Percentiles rank a stretch among this genome's conserved stretches.
Evolutionary conservation across 2,888 invertebrate genomes (phyloP).

Genomic region (Rhyacophila evoluta): DNA sequence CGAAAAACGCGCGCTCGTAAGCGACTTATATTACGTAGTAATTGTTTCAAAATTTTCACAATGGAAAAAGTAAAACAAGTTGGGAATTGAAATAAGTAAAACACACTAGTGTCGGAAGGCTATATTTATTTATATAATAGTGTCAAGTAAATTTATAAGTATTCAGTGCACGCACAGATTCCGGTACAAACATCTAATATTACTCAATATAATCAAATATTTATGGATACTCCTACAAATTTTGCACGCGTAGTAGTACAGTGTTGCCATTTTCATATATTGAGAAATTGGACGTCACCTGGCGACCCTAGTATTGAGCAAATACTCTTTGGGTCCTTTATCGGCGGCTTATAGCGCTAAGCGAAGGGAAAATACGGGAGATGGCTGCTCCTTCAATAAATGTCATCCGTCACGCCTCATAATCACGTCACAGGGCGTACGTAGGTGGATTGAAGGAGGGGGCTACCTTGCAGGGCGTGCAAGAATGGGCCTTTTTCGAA

Average conservation of each 20-base stretch:
- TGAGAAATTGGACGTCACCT: not conserved
- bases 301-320: not conserved
- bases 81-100: too few relatives aligned
- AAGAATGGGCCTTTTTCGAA: not conserved
- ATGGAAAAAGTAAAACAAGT: too few relatives aligned
- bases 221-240: too few relatives aligned
- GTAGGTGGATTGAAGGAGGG: not conserved
- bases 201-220: too few relatives aligned
- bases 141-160: too few relatives aligned
- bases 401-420: conserved; percentile 48
- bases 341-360: not conserved
- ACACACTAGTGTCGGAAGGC: too few relatives aligned
- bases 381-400: conserved; percentile 42
- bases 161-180: too few relatives aligned
- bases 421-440: conserved; percentile 28
- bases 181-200: too few relatives aligned
- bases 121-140: too few relatives aligned
- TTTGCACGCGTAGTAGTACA: not conserved
- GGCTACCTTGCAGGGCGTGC: not conserved
- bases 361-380: conserved; percentile 22
- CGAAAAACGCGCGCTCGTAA: too few relatives aligned
- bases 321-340: conserved; percentile 21
- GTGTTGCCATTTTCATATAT: not conserved
- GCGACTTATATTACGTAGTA: too few relatives aligned
- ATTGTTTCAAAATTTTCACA: too few relatives aligned